A percentile compares a stretch with the other conserved stretches of the same genome.
Conservation (phyloP, 2,113 vertebrate genomes). For the Poeciliopsis prolifica region DNA sequence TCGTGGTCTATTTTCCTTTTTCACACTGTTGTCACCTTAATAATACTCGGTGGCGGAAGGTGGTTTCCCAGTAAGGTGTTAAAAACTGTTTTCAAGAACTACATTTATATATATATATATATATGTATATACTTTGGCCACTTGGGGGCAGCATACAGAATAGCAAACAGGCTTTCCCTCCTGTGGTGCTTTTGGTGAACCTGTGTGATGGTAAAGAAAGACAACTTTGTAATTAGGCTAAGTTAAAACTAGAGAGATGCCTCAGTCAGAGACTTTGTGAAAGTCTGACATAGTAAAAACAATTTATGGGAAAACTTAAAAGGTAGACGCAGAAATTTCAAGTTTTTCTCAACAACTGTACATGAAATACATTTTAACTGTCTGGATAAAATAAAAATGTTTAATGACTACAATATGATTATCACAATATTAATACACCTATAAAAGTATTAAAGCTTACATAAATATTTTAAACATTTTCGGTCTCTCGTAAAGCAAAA, state of each 20-base stretch:
- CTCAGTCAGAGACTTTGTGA: not conserved
- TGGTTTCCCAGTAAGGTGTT: constrained; percentile 25
- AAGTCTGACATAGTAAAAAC: not conserved
- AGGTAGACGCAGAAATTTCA: not conserved
- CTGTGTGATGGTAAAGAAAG: not conserved
- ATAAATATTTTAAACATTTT: too few relatives aligned
- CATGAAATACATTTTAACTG: not conserved
- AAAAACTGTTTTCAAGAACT: constrained; percentile 10
- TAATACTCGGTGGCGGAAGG: constrained; percentile 25
- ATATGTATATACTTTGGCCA: constrained; percentile 2
- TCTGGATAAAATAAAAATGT: not conserved
- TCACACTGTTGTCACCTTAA: constrained; percentile 34
- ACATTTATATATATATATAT: not conserved
- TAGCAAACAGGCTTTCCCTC: not conserved
- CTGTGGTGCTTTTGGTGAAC: not conserved
- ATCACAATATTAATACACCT: too few relatives aligned
- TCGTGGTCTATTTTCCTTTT: constrained; percentile 16
- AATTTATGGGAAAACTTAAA: not conserved
- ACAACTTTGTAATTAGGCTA: too few relatives aligned
- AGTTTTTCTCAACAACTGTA: not conserved
- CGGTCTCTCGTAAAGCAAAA: too few relatives aligned
- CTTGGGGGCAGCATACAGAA: not conserved
- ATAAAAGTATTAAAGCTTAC: too few relatives aligned
- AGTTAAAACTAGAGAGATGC: not conserved
- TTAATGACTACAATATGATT: too few relatives aligned